Evolutionary conservation across 2,888 invertebrate genomes (phyloP).

Genomic region (Polylopha cassiicola): DNA sequence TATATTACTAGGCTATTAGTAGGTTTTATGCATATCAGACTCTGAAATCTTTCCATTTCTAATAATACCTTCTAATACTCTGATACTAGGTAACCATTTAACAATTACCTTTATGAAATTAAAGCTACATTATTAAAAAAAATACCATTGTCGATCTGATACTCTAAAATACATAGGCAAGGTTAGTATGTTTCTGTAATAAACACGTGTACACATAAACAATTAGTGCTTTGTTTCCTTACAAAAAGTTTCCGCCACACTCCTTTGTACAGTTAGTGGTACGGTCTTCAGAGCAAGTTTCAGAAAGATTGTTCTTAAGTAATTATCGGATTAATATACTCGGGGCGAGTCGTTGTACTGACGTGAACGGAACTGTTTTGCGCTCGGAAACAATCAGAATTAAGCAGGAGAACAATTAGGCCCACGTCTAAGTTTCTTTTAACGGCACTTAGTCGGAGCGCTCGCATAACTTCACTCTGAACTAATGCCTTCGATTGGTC

Average conservation of each 20-base stretch:
- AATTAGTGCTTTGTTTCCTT: slow-evolving; percentile 60
- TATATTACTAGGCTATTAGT: no score
- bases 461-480: slow-evolving; percentile 68
- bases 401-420: slow-evolving; percentile 69
- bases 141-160: slow-evolving; percentile 3
- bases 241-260: slow-evolving; percentile 56
- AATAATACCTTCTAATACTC: no score
- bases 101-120: no score
- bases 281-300: slow-evolving; percentile 50
- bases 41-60: no score
- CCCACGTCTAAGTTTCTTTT: slow-evolving; percentile 74
- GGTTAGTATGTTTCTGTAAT: slow-evolving; percentile 23
- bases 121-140: no score
- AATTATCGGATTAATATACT: slow-evolving; percentile 75
- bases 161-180: slow-evolving; percentile 12
- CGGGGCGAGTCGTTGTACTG: slow-evolving; percentile 53
- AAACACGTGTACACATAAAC: slow-evolving; percentile 37
- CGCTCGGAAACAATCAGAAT: slow-evolving; percentile 72
- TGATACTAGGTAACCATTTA: no score
- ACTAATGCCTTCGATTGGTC: slow-evolving; percentile 75
- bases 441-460: slow-evolving; percentile 69
- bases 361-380: slow-evolving; percentile 64
- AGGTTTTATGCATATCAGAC: no score
- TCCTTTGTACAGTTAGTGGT: slow-evolving; percentile 49
- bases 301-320: slow-evolving; percentile 70